phyloP scores from a whole-genome alignment of 1,140 invertebrate genomes.

The Rhizoglyphus robini region DNA sequence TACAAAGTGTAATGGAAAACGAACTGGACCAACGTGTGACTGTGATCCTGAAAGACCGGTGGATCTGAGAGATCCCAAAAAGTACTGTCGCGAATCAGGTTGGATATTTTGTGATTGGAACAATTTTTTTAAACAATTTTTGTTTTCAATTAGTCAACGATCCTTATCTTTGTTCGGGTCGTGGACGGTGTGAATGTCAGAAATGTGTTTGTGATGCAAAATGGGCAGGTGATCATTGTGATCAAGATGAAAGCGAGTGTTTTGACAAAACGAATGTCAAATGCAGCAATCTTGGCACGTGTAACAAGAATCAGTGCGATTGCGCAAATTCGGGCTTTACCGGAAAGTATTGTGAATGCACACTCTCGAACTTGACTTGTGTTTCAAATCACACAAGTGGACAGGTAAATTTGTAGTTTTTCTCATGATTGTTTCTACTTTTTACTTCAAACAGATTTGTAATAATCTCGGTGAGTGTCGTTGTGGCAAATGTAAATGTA shows the following conservation, averaged over 20 bases:
- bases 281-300: neutral
- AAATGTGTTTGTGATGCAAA: slow-evolving; percentile 34
- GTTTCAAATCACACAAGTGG: neutral
- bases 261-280: slow-evolving; percentile 53
- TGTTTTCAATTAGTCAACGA: slow-evolving; percentile 3
- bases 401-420: neutral
- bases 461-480: slow-evolving; percentile 16
- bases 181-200: slow-evolving; percentile 49
- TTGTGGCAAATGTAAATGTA: slow-evolving; percentile 20
- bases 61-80: neutral
- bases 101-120: no score
- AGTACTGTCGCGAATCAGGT: slow-evolving; percentile 6
- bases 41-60: slow-evolving; percentile 18
- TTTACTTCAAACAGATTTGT: slow-evolving; percentile 10
- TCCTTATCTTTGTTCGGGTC: slow-evolving; percentile 33
- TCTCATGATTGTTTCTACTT: neutral
- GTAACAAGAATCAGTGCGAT: neutral
- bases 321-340: neutral
- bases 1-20: slow-evolving; percentile 37
- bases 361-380: neutral
- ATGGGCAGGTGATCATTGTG: slow-evolving; percentile 57
- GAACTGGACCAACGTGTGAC: slow-evolving; percentile 11
- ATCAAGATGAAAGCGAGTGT: slow-evolving; percentile 84
- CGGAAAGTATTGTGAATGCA: slow-evolving; percentile 18
- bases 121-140: neutral